Percentiles rank a stretch among this genome's conserved stretches.
phyloP scores from a whole-genome alignment of 2,113 vertebrate species.

The Perccottus glenii region DNA sequence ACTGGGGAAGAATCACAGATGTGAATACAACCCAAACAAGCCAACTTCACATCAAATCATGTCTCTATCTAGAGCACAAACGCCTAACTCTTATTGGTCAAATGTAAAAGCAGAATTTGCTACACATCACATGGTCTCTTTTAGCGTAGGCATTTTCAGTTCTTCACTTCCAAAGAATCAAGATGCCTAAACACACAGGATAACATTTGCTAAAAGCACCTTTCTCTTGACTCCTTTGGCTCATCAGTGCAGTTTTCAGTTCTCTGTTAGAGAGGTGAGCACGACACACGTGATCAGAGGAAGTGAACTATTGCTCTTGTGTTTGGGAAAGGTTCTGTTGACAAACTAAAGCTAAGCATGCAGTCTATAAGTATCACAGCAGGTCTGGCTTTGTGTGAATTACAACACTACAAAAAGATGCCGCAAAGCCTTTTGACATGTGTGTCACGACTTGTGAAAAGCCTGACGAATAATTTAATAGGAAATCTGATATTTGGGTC shows the following conservation, averaged over 20 bases:
- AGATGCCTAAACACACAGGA: neutral
- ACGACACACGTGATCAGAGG: constrained; percentile 24
- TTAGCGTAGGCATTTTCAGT: neutral
- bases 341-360: constrained; percentile 49
- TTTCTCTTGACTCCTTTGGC: neutral
- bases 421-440: too few relatives aligned
- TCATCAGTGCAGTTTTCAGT: constrained; percentile 19
- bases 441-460: neutral
- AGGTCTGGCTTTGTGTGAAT: neutral
- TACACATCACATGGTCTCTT: neutral
- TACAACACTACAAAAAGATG: neutral
- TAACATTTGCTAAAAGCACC: neutral
- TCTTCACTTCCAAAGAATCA: neutral
- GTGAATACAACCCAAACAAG: too few relatives aligned
- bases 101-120: too few relatives aligned
- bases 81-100: too few relatives aligned
- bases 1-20: too few relatives aligned
- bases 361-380: constrained; percentile 21
- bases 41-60: too few relatives aligned
- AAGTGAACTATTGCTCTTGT: constrained; percentile 44
- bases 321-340: constrained; percentile 63
- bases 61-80: too few relatives aligned
- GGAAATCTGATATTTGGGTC: too few relatives aligned
- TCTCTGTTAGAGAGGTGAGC: constrained; percentile 14
- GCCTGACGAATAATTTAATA: too few relatives aligned